phyloP scores from a whole-genome alignment of 2,113 vertebrate genomes.

The Albula glossodonta region DNA sequence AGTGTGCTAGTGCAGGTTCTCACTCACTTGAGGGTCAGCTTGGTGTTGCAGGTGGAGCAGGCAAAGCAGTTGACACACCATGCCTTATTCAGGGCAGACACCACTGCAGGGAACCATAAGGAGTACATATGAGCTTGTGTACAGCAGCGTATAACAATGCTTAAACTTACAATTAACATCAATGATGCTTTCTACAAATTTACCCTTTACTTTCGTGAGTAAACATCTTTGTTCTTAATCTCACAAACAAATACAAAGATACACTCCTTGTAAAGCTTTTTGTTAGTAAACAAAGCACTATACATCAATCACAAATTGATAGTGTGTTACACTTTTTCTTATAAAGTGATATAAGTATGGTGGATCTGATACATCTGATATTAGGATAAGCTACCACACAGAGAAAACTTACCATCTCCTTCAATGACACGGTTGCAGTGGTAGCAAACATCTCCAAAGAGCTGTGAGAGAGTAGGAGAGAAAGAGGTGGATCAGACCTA shows the following conservation, averaged over 20 bases:
- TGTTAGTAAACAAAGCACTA: too few relatives aligned
- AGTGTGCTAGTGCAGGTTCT: neutral
- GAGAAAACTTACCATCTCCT: conserved; percentile 85
- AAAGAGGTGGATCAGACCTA: neutral
- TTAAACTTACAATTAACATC: neutral
- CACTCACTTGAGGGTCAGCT: conserved; percentile 97
- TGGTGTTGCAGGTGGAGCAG: conserved; percentile 97
- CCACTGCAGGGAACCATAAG: conserved; percentile 71
- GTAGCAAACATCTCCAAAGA: conserved; percentile 97
- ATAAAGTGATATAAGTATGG: neutral
- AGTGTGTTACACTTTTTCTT: too few relatives aligned
- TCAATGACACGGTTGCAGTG: conserved; percentile 98
- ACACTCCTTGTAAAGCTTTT: too few relatives aligned
- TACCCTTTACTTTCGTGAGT: too few relatives aligned
- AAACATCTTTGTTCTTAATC: too few relatives aligned
- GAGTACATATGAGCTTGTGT: neutral
- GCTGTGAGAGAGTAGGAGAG: conserved; percentile 64
- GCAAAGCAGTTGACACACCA: conserved; percentile 97
- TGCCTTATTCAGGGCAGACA: conserved; percentile 96
- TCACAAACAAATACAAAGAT: too few relatives aligned
- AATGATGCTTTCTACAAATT: neutral
- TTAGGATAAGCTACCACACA: neutral
- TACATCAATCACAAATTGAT: too few relatives aligned
- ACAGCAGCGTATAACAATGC: neutral
- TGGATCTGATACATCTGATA: neutral